phyloP scores from a whole-genome alignment of 2,113 vertebrate genomes.

The Calyptomena viridis region DNA sequence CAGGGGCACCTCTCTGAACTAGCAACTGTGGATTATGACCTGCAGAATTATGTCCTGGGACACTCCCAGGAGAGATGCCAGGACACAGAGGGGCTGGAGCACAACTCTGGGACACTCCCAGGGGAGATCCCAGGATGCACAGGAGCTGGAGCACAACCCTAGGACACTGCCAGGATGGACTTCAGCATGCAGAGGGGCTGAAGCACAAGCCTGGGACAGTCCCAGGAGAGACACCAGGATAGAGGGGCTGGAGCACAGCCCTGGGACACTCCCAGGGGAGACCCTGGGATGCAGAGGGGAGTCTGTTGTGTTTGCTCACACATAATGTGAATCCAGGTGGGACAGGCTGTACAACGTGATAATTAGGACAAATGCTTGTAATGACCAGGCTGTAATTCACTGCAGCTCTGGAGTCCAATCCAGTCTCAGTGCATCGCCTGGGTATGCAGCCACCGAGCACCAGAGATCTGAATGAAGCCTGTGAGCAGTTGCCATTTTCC shows the following conservation, averaged over 20 bases:
- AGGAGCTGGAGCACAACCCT: neutral
- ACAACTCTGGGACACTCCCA: neutral
- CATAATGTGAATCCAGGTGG: neutral
- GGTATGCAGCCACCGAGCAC: neutral
- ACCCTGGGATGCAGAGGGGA: neutral
- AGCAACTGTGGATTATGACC: neutral
- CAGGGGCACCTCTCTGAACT: neutral
- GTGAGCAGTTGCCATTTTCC: neutral
- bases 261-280: neutral
- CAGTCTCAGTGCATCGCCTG: neutral
- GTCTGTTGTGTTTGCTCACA: neutral
- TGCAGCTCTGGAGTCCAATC: neutral
- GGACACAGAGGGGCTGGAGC: neutral
- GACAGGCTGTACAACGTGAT: neutral
- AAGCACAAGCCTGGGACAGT: neutral
- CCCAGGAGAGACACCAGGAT: neutral
- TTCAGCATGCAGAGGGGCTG: too few species aligned
- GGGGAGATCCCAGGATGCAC: neutral
- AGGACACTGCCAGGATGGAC: neutral
- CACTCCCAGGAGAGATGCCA: neutral
- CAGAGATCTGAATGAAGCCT: neutral
- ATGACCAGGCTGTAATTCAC: slow-evolving; percentile 4
- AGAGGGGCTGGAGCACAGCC: neutral
- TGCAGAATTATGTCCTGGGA: neutral
- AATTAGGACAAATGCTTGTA: neutral